Base-by-base conservation (phyloP, 2,888 invertebrate genomes). In the Lysandra bellargus region DNA sequence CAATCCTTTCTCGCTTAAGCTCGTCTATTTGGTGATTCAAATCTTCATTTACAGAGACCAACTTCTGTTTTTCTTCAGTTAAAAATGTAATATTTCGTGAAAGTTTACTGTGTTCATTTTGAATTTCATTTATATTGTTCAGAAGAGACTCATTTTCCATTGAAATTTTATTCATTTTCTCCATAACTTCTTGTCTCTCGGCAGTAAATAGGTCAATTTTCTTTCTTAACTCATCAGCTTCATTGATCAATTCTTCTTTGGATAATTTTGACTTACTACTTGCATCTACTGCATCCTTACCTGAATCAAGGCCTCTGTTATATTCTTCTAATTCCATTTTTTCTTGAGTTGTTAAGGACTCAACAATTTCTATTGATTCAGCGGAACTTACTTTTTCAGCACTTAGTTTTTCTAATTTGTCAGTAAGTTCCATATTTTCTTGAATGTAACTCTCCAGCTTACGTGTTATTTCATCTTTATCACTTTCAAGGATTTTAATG, bases 361-460 rank as follows among this genome's bases (percentile, higher is more conserved):
- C 97, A 1, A 97, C 97, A 81, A 97, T 97, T 91, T 97, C 97
- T 78, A 97, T 97, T 77, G 97, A 97, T 89, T 97, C 97, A 4
- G 96, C 97, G 0, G 97, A 97, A 79, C 97, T 97, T 1, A 96
- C 96, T 86, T 97, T 97, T 87, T 96, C 96, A 30, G 95, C 95
- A 85, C 96, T 97, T 5, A 97, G 86, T 87, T 97, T 97, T 83
- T 97, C 96, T 60, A 97, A 90, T 88, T 96, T 97, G 84, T 96
- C 97, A 44, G 96, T 94, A 12, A 97, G 89, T 81, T 97, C 97
- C 84, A 96, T 96, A 86, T 97, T 97, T 90, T 97, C 97, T 86
- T 96, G 96, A 53, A 96, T 94, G 84, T 96, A 96, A 84, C 94
- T 95, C 82, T 96, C 96, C 77, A 97, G 88, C 88, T 96, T 97